Evolutionary conservation across 2,113 vertebrate species (phyloP).

Genomic region (Etheostoma cragini): DNA sequence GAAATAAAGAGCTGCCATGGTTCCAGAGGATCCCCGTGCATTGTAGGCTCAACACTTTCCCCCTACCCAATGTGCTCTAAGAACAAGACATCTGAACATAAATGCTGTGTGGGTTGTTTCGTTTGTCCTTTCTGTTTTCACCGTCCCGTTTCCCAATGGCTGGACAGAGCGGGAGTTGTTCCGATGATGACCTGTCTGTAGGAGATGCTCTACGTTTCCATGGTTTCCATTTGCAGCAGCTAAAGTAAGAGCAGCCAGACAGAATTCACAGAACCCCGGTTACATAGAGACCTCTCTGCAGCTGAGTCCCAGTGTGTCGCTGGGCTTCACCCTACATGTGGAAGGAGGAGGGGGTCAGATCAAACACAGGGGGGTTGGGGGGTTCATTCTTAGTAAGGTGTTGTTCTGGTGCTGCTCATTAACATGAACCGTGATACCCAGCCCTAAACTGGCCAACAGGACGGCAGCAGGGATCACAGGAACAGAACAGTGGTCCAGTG

Average conservation of each 20-base stretch:
- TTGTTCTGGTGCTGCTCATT: not conserved
- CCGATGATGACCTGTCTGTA: no score
- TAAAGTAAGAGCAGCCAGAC: not conserved
- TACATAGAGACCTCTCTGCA: not conserved
- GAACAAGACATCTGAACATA: not conserved
- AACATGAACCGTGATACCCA: not conserved
- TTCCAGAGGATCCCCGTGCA: constrained; percentile 6
- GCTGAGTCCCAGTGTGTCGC: no score
- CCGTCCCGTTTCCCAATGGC: not conserved
- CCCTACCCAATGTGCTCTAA: not conserved
- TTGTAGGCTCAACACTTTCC: not conserved
- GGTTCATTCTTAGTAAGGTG: not conserved
- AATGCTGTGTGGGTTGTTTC: no score
- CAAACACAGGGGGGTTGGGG: no score
- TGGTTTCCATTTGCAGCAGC: not conserved
- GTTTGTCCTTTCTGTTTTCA: not conserved
- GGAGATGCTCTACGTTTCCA: not conserved
- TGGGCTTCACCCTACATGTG: no score
- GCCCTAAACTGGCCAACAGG: not conserved
- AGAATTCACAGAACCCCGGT: not conserved
- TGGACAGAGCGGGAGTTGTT: not conserved
- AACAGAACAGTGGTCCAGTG: not conserved
- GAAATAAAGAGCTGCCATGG: not conserved
- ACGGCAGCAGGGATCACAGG: no score
- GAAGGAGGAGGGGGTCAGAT: not conserved